Conservation (phyloP, 2,113 vertebrate species). For the Phrynocephalus versicolor region DNA sequence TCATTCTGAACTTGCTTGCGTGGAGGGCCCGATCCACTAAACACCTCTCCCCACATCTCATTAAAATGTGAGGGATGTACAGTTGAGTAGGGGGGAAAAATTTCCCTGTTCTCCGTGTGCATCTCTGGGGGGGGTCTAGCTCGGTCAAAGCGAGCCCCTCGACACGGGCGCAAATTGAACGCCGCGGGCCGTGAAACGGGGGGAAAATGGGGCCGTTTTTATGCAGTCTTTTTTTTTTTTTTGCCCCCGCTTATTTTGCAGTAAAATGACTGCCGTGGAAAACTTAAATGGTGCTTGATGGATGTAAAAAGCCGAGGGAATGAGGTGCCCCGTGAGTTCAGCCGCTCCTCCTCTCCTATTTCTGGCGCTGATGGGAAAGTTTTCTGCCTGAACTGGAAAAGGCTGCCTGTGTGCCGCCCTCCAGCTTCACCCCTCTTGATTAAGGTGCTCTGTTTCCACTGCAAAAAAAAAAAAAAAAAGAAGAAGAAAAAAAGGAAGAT, state of each 20-base stretch:
- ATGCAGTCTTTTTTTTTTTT: slow-evolving; percentile 63
- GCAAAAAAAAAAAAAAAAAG: no score
- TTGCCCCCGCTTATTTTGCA: slow-evolving; percentile 69
- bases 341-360: neutral
- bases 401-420: neutral
- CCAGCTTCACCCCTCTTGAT: neutral
- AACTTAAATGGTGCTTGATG: slow-evolving; percentile 57
- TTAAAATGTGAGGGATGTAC: no score
- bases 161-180: slow-evolving; percentile 25
- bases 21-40: no score
- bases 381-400: neutral
- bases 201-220: slow-evolving; percentile 60
- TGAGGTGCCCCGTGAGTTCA: slow-evolving; percentile 29
- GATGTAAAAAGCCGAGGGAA: slow-evolving; percentile 34
- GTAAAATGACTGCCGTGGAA: slow-evolving; percentile 70
- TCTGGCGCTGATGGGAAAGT: slow-evolving; percentile 6
- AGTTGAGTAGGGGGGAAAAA: no score
- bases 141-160: slow-evolving; percentile 46
- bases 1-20: no score
- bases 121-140: slow-evolving; percentile 38
- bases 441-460: slow-evolving; percentile 15
- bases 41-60: no score
- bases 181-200: slow-evolving; percentile 47
- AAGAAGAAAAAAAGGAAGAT: no score
- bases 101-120: slow-evolving; percentile 15